Evolutionary conservation across 2,797 vertebrate species (phyloP).

Genomic region (Rhincodon typus): DNA sequence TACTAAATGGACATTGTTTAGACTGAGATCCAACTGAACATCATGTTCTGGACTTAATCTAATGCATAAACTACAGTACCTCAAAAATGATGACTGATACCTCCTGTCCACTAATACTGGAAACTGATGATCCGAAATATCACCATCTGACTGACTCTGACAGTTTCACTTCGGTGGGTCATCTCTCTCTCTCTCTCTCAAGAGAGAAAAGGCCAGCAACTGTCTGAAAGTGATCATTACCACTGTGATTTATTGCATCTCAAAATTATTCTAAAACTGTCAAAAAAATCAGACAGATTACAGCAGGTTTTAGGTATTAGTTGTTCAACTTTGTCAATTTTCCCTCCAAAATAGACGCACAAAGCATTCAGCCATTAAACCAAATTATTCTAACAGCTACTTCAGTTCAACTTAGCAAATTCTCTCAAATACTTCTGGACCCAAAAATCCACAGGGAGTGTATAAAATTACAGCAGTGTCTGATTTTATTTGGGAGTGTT

Average conservation of each 20-base stretch:
- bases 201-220: background rate
- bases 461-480: background rate
- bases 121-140: background rate
- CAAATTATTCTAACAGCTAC: background rate
- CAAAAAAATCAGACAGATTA: background rate
- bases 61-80: background rate
- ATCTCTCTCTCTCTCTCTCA: background rate
- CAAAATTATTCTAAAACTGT: background rate
- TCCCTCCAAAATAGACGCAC: background rate
- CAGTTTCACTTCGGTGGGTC: background rate
- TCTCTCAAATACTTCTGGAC: background rate
- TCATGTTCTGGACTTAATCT: background rate
- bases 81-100: background rate
- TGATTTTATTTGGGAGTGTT: background rate
- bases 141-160: background rate
- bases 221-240: background rate
- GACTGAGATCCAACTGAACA: background rate
- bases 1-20: background rate
- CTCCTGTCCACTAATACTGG: background rate
- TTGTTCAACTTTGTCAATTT: background rate
- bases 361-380: background rate
- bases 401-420: background rate
- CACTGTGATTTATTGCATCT: background rate
- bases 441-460: background rate
- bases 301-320: background rate